Percentiles rank a stretch among this genome's conserved stretches.
Evolutionary conservation across 2,797 vertebrate species (phyloP).

Genomic region (Siniperca scherzeri): DNA sequence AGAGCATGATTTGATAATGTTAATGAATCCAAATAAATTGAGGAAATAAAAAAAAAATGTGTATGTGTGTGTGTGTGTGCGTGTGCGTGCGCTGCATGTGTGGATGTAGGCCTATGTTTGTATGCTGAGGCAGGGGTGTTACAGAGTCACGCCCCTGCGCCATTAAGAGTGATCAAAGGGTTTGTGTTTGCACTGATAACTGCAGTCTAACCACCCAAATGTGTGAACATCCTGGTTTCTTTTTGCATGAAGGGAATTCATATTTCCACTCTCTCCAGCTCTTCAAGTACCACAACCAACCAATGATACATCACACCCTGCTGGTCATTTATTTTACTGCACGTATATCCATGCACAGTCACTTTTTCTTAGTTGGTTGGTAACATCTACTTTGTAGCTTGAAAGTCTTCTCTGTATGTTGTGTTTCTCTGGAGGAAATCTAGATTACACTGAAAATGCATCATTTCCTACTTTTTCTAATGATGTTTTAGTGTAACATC

Average conservation of each 20-base stretch:
- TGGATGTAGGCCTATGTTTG: constrained; percentile 19
- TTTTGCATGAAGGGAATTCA: constrained; percentile 17
- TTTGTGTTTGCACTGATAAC: constrained; percentile 47
- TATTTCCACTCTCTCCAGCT: constrained; percentile 34
- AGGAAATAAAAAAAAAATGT: not conserved
- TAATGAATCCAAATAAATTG: not conserved
- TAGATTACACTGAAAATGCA: not conserved
- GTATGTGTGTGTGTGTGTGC: not conserved
- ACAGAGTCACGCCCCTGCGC: constrained; percentile 31
- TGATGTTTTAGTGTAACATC: constrained; percentile 12
- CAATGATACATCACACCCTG: constrained; percentile 68
- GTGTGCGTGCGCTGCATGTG: constrained; percentile 14
- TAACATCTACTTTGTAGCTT: not conserved
- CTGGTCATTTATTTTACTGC: constrained; percentile 66
- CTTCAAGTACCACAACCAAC: constrained; percentile 1
- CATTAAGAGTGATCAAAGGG: constrained; percentile 68
- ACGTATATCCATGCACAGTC: not conserved
- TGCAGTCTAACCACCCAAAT: constrained; percentile 29
- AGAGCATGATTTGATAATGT: not conserved
- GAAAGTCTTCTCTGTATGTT: constrained; percentile 21
- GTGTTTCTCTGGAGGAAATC: constrained; percentile 20
- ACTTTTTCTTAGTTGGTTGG: not conserved
- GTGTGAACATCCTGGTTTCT: constrained; percentile 19
- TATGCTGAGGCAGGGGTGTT: constrained; percentile 13
- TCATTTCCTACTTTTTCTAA: constrained; percentile 43